phyloP scores from a whole-genome alignment of 2,113 vertebrate species.

The Hyperopisus bebe region DNA sequence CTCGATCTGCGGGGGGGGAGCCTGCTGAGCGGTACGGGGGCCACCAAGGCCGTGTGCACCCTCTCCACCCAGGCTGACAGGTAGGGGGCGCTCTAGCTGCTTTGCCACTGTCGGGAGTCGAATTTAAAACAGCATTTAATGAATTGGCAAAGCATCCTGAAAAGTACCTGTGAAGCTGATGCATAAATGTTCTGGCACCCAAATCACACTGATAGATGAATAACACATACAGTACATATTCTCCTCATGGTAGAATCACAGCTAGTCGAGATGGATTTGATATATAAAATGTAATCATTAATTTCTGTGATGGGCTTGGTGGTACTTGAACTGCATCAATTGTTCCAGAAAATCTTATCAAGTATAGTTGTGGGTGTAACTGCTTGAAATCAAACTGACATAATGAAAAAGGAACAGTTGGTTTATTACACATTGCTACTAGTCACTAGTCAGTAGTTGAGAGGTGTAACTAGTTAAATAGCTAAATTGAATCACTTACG shows the following conservation, averaged over 20 bases:
- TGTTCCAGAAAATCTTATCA: neutral
- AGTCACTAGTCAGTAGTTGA: neutral
- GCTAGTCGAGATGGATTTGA: neutral
- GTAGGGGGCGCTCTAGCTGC: slow-evolving; percentile 39
- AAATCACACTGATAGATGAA: neutral
- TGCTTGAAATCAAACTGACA: neutral
- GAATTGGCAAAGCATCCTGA: neutral
- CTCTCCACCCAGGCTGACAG: slow-evolving; percentile 91
- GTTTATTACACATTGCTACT: neutral
- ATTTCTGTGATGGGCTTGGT: neutral
- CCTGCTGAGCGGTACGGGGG: slow-evolving; percentile 72
- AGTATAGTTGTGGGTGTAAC: neutral
- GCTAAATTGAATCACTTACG: neutral
- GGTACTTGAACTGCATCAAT: neutral
- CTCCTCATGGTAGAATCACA: neutral
- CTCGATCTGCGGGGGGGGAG: slow-evolving; percentile 76
- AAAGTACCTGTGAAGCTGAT: neutral
- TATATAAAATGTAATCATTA: neutral
- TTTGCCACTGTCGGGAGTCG: neutral
- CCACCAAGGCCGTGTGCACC: slow-evolving; percentile 78
- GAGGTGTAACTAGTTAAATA: neutral
- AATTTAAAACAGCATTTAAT: neutral
- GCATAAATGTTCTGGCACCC: neutral
- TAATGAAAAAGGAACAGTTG: neutral
- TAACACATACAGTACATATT: neutral